Percentiles rank a stretch among this genome's conserved stretches.
phyloP scores from a whole-genome alignment of 2,888 invertebrate species.

The Drosophila tanythrix region DNA sequence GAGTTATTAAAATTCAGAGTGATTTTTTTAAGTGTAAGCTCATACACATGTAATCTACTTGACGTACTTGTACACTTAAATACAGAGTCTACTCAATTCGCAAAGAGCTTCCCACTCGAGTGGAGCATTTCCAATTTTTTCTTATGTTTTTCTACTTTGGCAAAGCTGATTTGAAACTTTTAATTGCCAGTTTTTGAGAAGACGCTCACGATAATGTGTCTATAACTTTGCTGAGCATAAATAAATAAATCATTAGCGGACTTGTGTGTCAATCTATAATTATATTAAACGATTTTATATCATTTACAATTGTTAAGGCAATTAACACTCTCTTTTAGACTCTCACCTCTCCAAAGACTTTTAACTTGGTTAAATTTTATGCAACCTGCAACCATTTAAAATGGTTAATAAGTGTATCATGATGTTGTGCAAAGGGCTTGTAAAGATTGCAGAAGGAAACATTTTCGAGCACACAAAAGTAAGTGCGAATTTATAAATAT shows the following conservation, averaged over 20 bases:
- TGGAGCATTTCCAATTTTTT: neutral
- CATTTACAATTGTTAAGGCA: neutral
- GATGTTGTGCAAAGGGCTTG: neutral
- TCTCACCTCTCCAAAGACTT: neutral
- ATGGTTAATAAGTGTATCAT: neutral
- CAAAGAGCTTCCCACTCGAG: neutral
- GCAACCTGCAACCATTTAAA: neutral
- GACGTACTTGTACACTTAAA: neutral
- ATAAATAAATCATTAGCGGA: neutral
- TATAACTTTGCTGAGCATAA: neutral
- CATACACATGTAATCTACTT: neutral
- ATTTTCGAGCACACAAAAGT: neutral
- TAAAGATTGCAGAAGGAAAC: neutral
- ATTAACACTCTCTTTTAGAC: constrained; percentile 7
- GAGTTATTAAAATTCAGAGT: neutral
- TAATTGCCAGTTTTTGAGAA: constrained; percentile 12
- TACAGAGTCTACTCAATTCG: neutral
- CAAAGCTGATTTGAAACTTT: neutral
- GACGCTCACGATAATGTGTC: constrained; percentile 12
- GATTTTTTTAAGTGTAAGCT: neutral
- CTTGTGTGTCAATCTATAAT: neutral
- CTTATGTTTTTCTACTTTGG: neutral
- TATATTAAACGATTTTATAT: neutral
- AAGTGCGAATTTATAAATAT: neutral
- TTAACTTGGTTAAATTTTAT: neutral